These are phyloP conservation scores for Rhodophaea formosa DNA, from an alignment of 2,888 invertebrate species.

Conservation along the genomic window DNA sequence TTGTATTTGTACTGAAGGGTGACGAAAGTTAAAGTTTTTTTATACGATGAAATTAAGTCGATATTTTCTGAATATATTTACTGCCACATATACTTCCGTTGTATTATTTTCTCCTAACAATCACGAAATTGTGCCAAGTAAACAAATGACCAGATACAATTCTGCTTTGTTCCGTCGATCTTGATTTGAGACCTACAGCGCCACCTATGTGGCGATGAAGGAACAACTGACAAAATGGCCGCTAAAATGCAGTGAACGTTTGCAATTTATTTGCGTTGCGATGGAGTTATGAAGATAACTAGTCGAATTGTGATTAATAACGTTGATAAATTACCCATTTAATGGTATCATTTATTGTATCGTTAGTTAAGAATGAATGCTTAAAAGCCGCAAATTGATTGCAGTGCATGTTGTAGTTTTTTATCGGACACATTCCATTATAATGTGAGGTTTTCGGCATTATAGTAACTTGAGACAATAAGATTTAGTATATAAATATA, in stretches of 20 bases:
- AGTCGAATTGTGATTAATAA: background rate
- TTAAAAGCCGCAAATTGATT: background rate
- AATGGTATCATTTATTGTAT: background rate
- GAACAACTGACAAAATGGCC: constrained; percentile 17
- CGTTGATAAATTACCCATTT: background rate
- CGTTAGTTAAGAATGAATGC: background rate
- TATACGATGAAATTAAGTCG: constrained; percentile 70
- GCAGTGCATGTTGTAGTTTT: background rate
- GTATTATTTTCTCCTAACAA: constrained; percentile 49
- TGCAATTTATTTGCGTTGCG: constrained; percentile 4
- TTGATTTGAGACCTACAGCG: constrained; percentile 20
- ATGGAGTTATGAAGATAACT: background rate
- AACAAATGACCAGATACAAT: constrained; percentile 25
- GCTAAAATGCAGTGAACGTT: background rate
- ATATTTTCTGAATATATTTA: constrained; percentile 81
- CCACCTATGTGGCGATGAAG: constrained; percentile 24
- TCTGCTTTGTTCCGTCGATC: constrained; percentile 20
- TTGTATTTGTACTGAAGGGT: constrained; percentile 49
- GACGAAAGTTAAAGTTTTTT: constrained; percentile 56
- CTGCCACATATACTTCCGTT: constrained; percentile 58
- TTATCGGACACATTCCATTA: no score
- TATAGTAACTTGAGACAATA: no score
- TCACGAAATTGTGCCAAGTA: constrained; percentile 32
- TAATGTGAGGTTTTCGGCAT: no score
- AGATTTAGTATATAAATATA: no score